Evolutionary conservation across 1,140 invertebrate genomes (phyloP).

Genomic region (Eulimnadia texana): DNA sequence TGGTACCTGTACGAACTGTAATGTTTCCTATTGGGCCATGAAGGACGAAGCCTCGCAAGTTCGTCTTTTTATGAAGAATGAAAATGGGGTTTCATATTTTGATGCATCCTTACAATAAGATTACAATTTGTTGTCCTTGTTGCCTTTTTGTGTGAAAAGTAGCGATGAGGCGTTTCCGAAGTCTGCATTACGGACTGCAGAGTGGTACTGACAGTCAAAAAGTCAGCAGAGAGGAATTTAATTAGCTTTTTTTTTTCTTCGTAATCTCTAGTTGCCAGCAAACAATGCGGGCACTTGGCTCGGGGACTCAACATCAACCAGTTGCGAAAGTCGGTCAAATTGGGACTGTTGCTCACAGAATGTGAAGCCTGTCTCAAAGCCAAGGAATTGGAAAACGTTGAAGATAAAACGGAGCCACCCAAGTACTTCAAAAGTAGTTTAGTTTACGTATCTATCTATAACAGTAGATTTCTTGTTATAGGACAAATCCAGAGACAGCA

Average conservation of each 20-base stretch:
- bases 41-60: too few species aligned
- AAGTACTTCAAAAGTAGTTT: constrained; percentile 1
- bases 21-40: too few species aligned
- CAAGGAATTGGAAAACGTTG: constrained; percentile 14
- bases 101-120: too few species aligned
- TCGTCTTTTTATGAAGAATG: too few species aligned
- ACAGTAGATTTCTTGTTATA: constrained; percentile 5
- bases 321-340: constrained; percentile 44
- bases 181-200: background rate
- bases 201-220: background rate
- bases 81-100: too few species aligned
- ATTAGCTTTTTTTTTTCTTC: too few species aligned
- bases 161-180: background rate
- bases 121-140: too few species aligned
- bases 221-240: background rate
- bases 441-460: constrained; percentile 1
- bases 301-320: constrained; percentile 47
- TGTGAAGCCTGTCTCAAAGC: constrained; percentile 39
- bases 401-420: too few species aligned
- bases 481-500: background rate
- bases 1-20: too few species aligned
- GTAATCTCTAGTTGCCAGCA: constrained; percentile 21
- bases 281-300: constrained; percentile 46
- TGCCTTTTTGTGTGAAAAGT: background rate
- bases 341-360: constrained; percentile 37